Evolutionary conservation across 2,888 invertebrate species (phyloP).

Genomic region (Pyrgus malvae): DNA sequence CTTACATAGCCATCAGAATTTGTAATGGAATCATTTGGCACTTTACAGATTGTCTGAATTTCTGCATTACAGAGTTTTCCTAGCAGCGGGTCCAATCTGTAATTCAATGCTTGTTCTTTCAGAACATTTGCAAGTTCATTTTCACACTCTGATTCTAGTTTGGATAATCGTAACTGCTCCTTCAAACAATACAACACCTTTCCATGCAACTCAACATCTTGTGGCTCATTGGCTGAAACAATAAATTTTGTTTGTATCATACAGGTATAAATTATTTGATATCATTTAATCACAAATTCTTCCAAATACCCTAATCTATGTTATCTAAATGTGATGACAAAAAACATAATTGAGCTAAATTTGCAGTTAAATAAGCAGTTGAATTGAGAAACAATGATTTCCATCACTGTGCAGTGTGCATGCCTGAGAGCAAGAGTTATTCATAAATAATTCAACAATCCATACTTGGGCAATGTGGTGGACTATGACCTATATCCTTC

Average conservation of each 20-base stretch:
- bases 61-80: slow-evolving; percentile 90
- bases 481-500: no score
- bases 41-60: slow-evolving; percentile 84
- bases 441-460: no score
- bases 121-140: slow-evolving; percentile 91
- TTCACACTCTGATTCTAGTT: slow-evolving; percentile 89
- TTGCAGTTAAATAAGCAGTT: no score
- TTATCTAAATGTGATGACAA: no score
- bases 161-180: slow-evolving; percentile 88
- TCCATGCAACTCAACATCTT: slow-evolving; percentile 90
- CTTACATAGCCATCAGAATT: slow-evolving; percentile 73
- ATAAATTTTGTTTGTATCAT: neutral
- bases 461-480: no score
- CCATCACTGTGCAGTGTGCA: no score
- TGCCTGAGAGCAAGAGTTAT: no score
- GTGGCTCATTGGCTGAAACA: slow-evolving; percentile 69
- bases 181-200: slow-evolving; percentile 92
- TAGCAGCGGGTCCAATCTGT: slow-evolving; percentile 93
- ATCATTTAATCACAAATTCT: no score
- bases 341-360: no score
- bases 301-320: no score
- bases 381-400: no score
- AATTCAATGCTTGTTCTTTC: slow-evolving; percentile 94
- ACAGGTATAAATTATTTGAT: no score
- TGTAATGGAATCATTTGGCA: slow-evolving; percentile 66